Base-by-base conservation (phyloP, 2,113 vertebrate genomes). In the Labeo catla region DNA sequence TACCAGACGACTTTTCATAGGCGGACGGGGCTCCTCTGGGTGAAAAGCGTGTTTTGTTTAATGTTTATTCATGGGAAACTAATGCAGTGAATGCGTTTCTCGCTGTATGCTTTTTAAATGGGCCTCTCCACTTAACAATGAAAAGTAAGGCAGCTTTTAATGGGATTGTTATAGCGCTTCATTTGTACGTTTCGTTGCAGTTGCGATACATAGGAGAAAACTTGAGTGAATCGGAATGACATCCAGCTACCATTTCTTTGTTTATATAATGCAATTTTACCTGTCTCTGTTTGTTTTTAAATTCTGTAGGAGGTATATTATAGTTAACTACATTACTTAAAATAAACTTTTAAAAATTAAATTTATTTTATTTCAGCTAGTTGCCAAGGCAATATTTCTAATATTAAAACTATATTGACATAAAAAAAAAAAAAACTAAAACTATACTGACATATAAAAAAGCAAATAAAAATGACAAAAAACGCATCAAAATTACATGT, bases 1-100 rank as follows among this genome's bases (percentile, higher is more conserved):
- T 77, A 77, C 28, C 65, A 87, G 85, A 87, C 84, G 81, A 83
- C 23, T 77, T 82, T 88, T 84, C 74, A 50, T 76, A 66, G 83
- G 61, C 57, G 65, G 43, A 86, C 68, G 47, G 50, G 57, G 43
- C 68, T 47, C 80, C 74, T 85, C 57, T 54, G 28, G 34, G 5
- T 84, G 63, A 87, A 70, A 61, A 45, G 77, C 59, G 47, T 59
- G 47, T 87, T 89, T 87, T 85, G 86, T 82, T 87, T 68, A 74
- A 68, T 63, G 86, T 89, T 85, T 87, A 89, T 87, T 86, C 88
- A 89, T 89, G 76, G 84, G 79, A 59, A 84, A 79, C 84, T 86
- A 83, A 85, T 83, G 84, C 83, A 81, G 83, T 89, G 83, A 89
- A 87, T 87, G 83, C 39, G 61, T 23, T 74, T 87, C 81, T 68